Conservation (phyloP, 2,797 vertebrate genomes). For the Cossypha heuglini region DNA sequence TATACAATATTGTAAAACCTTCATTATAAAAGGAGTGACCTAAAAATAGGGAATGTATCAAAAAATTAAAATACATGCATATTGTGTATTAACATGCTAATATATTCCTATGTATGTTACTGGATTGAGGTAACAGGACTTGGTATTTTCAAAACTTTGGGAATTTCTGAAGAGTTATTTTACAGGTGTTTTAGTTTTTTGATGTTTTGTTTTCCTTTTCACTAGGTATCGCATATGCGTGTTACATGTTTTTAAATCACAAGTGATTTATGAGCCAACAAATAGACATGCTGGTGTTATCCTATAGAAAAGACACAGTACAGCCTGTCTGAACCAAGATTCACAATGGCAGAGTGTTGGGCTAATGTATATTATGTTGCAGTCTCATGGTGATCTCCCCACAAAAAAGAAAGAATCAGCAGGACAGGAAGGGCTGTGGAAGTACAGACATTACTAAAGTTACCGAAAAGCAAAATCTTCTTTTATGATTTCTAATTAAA, state of each 20-base stretch:
- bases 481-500: background rate
- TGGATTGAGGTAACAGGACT: background rate
- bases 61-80: background rate
- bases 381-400: accelerated
- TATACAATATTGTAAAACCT: background rate
- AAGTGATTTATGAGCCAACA: background rate
- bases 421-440: background rate
- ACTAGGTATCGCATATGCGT: background rate
- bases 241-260: background rate
- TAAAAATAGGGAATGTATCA: background rate
- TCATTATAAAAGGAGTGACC: background rate
- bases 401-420: background rate
- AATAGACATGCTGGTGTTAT: background rate
- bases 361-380: background rate
- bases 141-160: background rate
- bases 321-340: background rate
- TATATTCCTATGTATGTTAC: background rate
- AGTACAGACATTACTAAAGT: background rate
- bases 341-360: background rate
- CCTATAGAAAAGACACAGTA: background rate
- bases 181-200: background rate
- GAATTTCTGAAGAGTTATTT: background rate
- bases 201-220: background rate
- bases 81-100: background rate
- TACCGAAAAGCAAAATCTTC: background rate